These are phyloP conservation scores for Choristoneura rosaceana DNA, from an alignment of 2,888 invertebrate genomes.

Conservation along the genomic window DNA sequence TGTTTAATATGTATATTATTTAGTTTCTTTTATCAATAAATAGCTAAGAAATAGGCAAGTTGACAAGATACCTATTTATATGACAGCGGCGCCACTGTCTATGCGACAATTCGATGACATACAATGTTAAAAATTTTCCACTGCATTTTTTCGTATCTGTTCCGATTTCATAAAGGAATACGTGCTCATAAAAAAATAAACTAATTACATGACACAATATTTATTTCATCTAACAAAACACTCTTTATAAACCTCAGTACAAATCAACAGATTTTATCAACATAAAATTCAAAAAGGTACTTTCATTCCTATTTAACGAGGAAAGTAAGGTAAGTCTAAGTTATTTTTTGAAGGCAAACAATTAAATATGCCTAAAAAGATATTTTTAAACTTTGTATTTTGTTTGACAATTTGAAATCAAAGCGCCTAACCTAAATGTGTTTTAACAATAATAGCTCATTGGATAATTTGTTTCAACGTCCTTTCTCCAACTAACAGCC, in stretches of 20 bases:
- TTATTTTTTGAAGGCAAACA: conserved; percentile 17
- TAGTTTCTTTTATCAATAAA: too few species aligned
- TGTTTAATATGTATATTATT: too few species aligned
- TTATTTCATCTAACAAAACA: conserved; percentile 77
- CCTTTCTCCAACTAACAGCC: conserved; percentile 46
- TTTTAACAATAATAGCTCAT: conserved; percentile 58
- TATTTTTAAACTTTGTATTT: not conserved
- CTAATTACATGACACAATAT: conserved; percentile 66
- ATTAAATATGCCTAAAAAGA: conserved; percentile 33
- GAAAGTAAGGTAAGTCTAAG: conserved; percentile 9
- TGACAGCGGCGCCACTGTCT: too few species aligned
- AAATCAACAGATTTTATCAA: conserved; percentile 60
- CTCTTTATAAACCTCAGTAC: conserved; percentile 56
- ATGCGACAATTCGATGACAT: too few species aligned
- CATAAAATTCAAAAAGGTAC: conserved; percentile 52
- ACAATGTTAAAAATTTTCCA: too few species aligned
- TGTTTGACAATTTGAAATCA: conserved; percentile 2
- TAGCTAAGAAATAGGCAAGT: too few species aligned
- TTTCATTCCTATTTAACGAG: conserved; percentile 41
- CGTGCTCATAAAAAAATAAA: conserved; percentile 42
- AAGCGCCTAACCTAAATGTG: conserved; percentile 56
- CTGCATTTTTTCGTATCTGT: too few species aligned
- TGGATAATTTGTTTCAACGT: conserved; percentile 58
- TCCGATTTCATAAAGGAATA: too few species aligned
- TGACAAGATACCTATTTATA: too few species aligned